phyloP scores from a whole-genome alignment of 2,113 vertebrate genomes.

The Thalassoma bifasciatum region DNA sequence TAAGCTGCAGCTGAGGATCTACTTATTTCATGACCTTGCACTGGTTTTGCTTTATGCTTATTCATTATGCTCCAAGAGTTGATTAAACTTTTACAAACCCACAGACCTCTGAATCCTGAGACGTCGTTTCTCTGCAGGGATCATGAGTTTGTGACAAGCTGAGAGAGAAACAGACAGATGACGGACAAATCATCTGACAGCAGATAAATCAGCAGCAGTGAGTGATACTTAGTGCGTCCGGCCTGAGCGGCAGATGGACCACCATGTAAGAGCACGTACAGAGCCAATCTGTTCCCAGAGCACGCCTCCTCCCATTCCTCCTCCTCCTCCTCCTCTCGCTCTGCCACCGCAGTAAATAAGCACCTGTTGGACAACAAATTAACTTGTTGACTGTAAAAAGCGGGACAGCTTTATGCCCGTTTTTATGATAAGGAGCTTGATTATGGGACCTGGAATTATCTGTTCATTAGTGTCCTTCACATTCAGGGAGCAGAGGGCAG shows the following conservation, averaged over 20 bases:
- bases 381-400: conserved; percentile 68
- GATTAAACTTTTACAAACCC: too few relatives aligned
- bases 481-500: conserved; percentile 36
- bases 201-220: conserved; percentile 31
- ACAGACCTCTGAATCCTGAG: too few relatives aligned
- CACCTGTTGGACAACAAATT: conserved; percentile 83
- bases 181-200: conserved; percentile 39
- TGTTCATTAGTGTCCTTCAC: conserved; percentile 41
- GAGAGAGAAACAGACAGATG: conserved; percentile 40
- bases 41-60: too few relatives aligned
- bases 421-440: conserved; percentile 56
- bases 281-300: conserved; percentile 45
- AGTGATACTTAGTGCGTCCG: conserved; percentile 15
- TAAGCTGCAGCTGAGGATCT: too few relatives aligned
- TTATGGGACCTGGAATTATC: conserved; percentile 51
- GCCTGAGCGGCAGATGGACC: conserved; percentile 58
- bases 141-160: conserved; percentile 10
- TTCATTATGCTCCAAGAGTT: too few relatives aligned
- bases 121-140: background rate
- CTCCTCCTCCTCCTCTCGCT: conserved; percentile 14
- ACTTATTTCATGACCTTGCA: too few relatives aligned
- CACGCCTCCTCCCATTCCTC: conserved; percentile 6
- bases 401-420: conserved; percentile 75
- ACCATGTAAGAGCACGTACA: conserved; percentile 66
- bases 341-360: conserved; percentile 37